Conservation (phyloP, 1,140 invertebrate species). For the Monomorium pharaonis region DNA sequence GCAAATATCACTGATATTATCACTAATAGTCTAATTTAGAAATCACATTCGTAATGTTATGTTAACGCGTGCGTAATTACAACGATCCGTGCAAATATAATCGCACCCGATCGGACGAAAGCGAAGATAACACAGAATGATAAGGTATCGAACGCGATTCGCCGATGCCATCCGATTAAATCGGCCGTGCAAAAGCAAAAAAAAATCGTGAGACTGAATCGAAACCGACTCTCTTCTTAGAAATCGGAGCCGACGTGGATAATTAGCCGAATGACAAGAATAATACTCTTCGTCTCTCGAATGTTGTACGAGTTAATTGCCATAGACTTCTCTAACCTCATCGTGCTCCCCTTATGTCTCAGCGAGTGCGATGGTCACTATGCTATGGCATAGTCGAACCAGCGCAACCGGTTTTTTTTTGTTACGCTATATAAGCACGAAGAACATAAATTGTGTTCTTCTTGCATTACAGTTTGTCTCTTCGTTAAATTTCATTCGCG, state of each 20-base stretch:
- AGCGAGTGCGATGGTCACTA: background rate
- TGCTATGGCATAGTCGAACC: background rate
- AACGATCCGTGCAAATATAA: background rate
- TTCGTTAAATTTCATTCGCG: background rate
- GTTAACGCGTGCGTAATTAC: background rate
- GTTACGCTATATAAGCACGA: background rate
- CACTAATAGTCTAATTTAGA: background rate
- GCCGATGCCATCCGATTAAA: constrained; percentile 17
- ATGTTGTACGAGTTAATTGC: background rate
- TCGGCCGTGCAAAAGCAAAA: background rate
- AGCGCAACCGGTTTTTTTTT: background rate
- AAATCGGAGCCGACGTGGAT: constrained; percentile 15
- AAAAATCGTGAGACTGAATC: background rate
- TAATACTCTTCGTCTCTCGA: constrained; percentile 3
- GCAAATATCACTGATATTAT: constrained; percentile 2
- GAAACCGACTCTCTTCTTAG: constrained; percentile 28
- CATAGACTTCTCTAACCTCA: background rate
- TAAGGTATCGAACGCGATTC: background rate
- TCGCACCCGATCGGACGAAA: constrained; percentile 14
- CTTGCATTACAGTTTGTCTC: background rate
- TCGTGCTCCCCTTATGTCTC: background rate
- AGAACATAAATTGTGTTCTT: background rate
- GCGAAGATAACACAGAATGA: constrained; percentile 1
- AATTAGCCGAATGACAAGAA: constrained; percentile 18
- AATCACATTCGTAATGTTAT: constrained; percentile 24